Evolutionary conservation across 1,140 invertebrate genomes (phyloP), one percentile per base, ranked within the genome.

Genomic region (Drosophila gunungcola): DNA sequence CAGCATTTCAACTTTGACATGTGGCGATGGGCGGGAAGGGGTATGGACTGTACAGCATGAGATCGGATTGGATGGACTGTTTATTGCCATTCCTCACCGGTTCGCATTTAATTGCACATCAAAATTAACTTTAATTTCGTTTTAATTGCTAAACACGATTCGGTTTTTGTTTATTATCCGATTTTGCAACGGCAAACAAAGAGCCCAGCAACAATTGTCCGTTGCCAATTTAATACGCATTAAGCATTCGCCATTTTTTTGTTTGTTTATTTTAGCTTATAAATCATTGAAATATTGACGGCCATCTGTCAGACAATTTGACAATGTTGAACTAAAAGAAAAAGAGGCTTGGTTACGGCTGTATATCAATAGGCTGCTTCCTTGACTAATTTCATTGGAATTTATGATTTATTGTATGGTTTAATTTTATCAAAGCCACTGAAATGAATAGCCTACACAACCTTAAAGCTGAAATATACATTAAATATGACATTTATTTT

Each of bases 81-180:
- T 38, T 13, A 12, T 16, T 10, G 48, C 29, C 48, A 13, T 34
- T 16, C n/a, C 48, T 49, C 46, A 16, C 29, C 48, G 27, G n/a
- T 51, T 52, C 36, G 42, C 69, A 62, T 86, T 88, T 86, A 89
- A 88, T 89, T 89, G 83, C 84, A 64, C 80, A 80, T 83, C 75
- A 88, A 49, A 88, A 77, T 83, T 27, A 73, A 83, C 72, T 88
- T 89, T 83, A 83, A 88, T 83, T 83, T 83, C 12, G 27, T 73
- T 88, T 83, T 88, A 83, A 88, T 88, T 88, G 80, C 75, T 74
- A 89, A 89, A 73, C 80, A 63, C 52, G 56, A 65, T 76, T 80
- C 56, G 45, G 52, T 34, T 68, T 48, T 45, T 36, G 38, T 36
- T 53, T 64, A 49, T 69, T 46, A 60, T 41, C 32, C 41, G 52